phyloP scores from a whole-genome alignment of 2,113 vertebrate genomes.

The Neogobius melanostomus region DNA sequence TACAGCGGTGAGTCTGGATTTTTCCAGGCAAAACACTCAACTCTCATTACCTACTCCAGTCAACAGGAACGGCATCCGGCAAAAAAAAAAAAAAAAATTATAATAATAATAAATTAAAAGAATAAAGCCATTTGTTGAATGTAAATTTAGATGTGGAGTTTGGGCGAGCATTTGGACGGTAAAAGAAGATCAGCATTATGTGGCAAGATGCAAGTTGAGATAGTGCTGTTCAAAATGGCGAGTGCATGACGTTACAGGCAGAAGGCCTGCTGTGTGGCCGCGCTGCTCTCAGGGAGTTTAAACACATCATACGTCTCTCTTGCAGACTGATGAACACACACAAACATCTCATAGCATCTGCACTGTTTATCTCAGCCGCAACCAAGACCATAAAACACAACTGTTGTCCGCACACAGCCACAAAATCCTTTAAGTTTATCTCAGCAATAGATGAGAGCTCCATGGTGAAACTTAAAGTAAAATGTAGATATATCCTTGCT shows the following conservation, averaged over 20 bases:
- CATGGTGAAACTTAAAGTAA: not conserved
- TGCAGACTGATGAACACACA: constrained; percentile 53
- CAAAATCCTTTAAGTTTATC: constrained; percentile 29
- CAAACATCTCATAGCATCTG: constrained; percentile 54
- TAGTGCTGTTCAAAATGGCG: not conserved
- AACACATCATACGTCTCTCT: constrained; percentile 72
- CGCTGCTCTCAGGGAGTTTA: constrained; percentile 60
- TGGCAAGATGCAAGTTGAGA: not conserved
- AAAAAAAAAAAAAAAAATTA: too few relatives aligned
- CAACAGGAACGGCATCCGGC: too few relatives aligned
- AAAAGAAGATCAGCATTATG: constrained; percentile 56
- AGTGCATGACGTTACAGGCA: constrained; percentile 17
- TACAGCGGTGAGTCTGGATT: too few relatives aligned
- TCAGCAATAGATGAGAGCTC: constrained; percentile 48
- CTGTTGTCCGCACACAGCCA: constrained; percentile 50
- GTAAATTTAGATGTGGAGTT: not conserved
- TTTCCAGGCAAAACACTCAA: too few relatives aligned
- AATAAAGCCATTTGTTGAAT: too few relatives aligned
- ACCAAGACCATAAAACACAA: constrained; percentile 61
- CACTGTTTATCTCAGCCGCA: constrained; percentile 65
- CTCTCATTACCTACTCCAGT: too few relatives aligned
- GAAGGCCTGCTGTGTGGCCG: constrained; percentile 68
- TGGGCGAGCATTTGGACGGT: constrained; percentile 1
- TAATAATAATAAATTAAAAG: too few relatives aligned
- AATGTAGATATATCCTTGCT: not conserved